Percentiles rank a stretch among this genome's conserved stretches.
Conservation (phyloP, 1,140 invertebrate genomes). For the Trinorchestia longiramus region DNA sequence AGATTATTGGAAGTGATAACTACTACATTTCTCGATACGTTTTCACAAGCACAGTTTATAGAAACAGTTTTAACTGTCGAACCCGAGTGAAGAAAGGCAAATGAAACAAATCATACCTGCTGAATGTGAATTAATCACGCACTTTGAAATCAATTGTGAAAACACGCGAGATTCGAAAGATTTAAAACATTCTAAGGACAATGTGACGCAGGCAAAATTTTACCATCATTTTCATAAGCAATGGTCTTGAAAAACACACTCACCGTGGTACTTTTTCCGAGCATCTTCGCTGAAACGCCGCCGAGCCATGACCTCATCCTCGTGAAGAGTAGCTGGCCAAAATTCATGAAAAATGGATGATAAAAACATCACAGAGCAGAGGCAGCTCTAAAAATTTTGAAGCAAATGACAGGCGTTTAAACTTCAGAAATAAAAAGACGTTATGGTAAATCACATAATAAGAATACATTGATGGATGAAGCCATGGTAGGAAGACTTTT, state of each 20-base stretch:
- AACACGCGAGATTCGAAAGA: not conserved
- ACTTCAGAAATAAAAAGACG: too few species aligned
- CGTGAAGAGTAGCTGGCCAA: constrained; percentile 62
- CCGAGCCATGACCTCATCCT: constrained; percentile 62
- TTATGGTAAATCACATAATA: too few species aligned
- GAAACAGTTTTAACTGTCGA: not conserved
- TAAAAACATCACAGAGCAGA: not conserved
- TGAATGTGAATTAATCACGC: not conserved
- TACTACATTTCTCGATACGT: not conserved
- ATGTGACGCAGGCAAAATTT: too few species aligned
- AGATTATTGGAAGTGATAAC: not conserved
- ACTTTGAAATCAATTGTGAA: not conserved
- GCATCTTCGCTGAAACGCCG: constrained; percentile 65
- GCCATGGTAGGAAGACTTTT: too few species aligned
- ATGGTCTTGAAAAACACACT: constrained; percentile 61
- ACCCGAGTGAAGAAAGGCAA: not conserved
- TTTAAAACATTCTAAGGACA: too few species aligned
- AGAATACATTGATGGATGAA: too few species aligned
- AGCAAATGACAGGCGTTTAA: too few species aligned
- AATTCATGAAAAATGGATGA: not conserved
- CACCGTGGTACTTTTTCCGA: constrained; percentile 65
- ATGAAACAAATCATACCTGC: not conserved
- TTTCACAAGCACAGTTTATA: not conserved
- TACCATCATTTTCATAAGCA: not conserved
- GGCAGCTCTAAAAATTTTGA: not conserved